These are phyloP conservation scores for Drosophila setifemur DNA, from an alignment of 1,140 invertebrate species.

Conservation along the genomic window DNA sequence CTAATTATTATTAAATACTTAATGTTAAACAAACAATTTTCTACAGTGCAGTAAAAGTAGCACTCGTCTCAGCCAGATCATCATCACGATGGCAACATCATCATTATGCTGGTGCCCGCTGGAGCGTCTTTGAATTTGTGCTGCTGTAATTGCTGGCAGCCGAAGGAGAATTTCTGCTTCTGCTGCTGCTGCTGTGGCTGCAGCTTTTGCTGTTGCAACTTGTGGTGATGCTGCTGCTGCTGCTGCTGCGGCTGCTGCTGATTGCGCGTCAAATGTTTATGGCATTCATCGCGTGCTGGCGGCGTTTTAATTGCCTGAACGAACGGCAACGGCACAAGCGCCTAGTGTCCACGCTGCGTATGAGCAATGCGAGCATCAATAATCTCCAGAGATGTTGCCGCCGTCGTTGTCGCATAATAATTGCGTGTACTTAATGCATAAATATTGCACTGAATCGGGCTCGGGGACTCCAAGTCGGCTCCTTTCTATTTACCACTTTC, in stretches of 20 bases:
- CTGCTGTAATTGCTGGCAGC: constrained; percentile 27
- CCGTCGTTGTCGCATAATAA: constrained; percentile 70
- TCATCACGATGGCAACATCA: constrained; percentile 38
- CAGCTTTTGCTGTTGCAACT: constrained; percentile 27
- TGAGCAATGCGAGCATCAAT: constrained; percentile 74
- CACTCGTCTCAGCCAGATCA: constrained; percentile 40
- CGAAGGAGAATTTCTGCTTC: constrained; percentile 30
- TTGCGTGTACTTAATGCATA: constrained; percentile 80
- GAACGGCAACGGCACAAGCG: constrained; percentile 45
- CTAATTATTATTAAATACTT: too few relatives aligned
- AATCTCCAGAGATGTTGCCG: constrained; percentile 71
- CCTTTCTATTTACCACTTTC: constrained; percentile 74
- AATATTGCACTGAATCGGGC: constrained; percentile 65
- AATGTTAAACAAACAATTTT: too few relatives aligned
- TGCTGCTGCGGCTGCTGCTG: constrained; percentile 46
- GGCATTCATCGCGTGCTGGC: constrained; percentile 77
- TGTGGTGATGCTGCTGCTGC: constrained; percentile 13
- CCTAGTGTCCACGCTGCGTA: constrained; percentile 65
- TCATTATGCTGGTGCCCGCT: constrained; percentile 33
- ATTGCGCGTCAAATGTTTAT: constrained; percentile 79
- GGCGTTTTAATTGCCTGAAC: constrained; percentile 73
- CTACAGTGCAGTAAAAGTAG: constrained; percentile 49
- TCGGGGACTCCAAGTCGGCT: constrained; percentile 37
- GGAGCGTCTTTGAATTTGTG: constrained; percentile 46
- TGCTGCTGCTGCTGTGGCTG: constrained; percentile 19